Percentiles rank a stretch among this genome's conserved stretches.
Conservation (phyloP, 35 echinoderm and acorn worm species). For the Heliocidaris tuberculata region DNA sequence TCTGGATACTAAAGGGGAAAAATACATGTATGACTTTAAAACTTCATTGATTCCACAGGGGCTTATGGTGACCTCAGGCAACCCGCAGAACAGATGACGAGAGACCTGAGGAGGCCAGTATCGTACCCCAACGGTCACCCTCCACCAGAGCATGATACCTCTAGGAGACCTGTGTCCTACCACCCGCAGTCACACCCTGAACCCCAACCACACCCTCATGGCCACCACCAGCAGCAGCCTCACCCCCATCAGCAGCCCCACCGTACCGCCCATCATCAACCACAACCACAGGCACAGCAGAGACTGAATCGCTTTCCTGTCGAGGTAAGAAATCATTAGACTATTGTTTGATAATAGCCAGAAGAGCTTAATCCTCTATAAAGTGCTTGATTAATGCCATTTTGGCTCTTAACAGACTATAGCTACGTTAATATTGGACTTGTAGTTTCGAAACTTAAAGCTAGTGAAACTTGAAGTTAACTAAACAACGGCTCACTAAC, state of each 20-base stretch:
- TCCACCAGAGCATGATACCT: not conserved
- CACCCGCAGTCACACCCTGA: not conserved
- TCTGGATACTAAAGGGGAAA: not conserved
- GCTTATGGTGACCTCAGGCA: not conserved
- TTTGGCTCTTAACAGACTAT: too few species aligned
- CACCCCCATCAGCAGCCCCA: not conserved
- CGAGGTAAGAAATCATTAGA: slow-evolving; percentile 13
- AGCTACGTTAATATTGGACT: too few species aligned
- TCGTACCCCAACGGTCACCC: not conserved
- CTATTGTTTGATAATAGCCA: too few species aligned
- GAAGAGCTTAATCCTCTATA: too few species aligned
- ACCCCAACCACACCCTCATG: slow-evolving; percentile 3
- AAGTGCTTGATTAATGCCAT: too few species aligned
- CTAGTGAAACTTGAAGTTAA: too few species aligned
- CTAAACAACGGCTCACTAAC: too few species aligned
- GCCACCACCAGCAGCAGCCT: not conserved
- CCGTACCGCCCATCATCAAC: not conserved
- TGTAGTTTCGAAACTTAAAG: too few species aligned
- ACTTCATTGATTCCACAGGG: not conserved
- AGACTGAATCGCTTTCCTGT: slow-evolving; percentile 21
- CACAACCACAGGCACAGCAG: not conserved
- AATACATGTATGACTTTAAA: not conserved
- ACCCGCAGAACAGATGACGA: not conserved
- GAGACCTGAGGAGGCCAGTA: not conserved
- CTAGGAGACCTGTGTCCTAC: slow-evolving; percentile 25